Base-by-base conservation (phyloP, 2,888 invertebrate species). In the Dolomedes plantarius region DNA sequence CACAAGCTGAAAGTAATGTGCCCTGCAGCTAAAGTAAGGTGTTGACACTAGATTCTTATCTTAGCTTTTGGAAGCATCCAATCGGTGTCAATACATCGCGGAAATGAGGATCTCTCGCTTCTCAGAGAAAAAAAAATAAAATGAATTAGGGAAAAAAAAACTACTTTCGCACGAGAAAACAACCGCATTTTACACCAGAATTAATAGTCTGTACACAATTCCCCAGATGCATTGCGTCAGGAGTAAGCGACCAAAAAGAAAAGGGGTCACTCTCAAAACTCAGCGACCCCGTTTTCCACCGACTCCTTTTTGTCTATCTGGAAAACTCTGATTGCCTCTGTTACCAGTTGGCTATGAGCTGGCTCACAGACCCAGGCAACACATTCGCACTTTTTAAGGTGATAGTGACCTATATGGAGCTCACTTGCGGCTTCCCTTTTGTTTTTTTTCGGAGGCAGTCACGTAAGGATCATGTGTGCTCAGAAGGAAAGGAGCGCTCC, bases 361-460 rank as follows among this genome's bases (percentile, higher is more conserved):
- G 7, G 36, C 5, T 36, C 6, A 6, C 36, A 36, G n/a, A n/a
- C n/a, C n/a, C n/a, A n/a, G n/a, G 36, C 9, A 36, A 23, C n/a
- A 23, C 56, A 23, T 56, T 56, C 19, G 16, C 32, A 23, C 19
- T 67, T 36, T 67, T 65, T 67, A n/a, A 67, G 67, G 69, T 79
- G 79, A 46, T 79, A 79, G 72, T 79, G 79, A 79, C 79, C 78
- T 28, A 71, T 28, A 69, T 71, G 71, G 32, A 2, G 62, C 19
- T 29, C 13, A 28, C 41, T 39, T 23, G 23, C 46, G n/a, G 13
- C 16, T 32, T 67, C 65, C 39, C 79, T 31, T 79, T 79, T 79
- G 72, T 79, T 79, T 50, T n/a, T n/a, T n/a, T 23, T 56, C 19
- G 16, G 19, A 23, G 2, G 23, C 16, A 19, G 23, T 56, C 56